Conservation (phyloP, 2,113 vertebrate species). For the Zosterops borbonicus region DNA sequence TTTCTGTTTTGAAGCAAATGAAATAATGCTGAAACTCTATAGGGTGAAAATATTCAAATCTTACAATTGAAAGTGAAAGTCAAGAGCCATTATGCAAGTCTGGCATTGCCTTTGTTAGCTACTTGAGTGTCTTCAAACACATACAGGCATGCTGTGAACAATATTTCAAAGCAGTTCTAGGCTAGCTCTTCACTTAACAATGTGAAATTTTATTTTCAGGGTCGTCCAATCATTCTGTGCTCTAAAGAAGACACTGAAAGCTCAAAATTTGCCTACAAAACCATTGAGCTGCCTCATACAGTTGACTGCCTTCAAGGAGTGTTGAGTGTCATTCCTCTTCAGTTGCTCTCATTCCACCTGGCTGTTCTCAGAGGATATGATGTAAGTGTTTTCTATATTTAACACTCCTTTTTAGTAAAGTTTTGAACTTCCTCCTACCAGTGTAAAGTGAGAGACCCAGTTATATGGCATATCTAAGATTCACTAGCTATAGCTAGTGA, state of each 20-base stretch:
- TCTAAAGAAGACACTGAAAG: constrained; percentile 87
- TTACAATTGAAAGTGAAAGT: background rate
- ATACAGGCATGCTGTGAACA: background rate
- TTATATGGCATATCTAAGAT: background rate
- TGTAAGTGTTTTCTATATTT: constrained; percentile 75
- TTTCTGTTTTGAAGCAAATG: background rate
- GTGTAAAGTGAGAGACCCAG: background rate
- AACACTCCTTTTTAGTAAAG: background rate
- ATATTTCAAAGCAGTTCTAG: background rate
- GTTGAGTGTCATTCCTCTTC: constrained; percentile 91
- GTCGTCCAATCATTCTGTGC: constrained; percentile 93
- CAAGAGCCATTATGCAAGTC: background rate
- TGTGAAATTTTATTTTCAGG: constrained; percentile 70
- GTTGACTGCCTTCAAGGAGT: constrained; percentile 96
- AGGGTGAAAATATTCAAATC: background rate
- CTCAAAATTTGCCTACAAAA: constrained; percentile 85
- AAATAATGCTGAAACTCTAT: background rate
- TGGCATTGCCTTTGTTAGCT: background rate
- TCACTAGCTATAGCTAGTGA: background rate
- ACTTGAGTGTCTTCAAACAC: background rate
- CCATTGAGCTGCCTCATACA: constrained; percentile 88
- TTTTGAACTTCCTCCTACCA: constrained; percentile 1
- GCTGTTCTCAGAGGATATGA: constrained; percentile 94
- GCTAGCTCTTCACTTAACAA: background rate
- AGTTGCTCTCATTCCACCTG: constrained; percentile 94